Conservation (phyloP, 2,797 vertebrate species). For the Natrix natrix region DNA sequence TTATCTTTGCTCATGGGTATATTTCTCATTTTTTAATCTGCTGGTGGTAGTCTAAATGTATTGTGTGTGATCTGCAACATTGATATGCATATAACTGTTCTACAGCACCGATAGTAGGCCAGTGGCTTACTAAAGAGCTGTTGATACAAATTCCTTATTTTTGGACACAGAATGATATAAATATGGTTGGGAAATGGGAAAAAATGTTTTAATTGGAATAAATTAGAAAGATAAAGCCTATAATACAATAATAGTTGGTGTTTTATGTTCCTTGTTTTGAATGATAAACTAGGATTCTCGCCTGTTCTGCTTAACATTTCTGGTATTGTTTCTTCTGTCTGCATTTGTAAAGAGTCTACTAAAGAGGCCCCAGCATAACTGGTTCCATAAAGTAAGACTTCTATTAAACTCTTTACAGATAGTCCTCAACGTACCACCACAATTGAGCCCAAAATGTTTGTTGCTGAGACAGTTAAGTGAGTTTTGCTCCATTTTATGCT, state of each 20-base stretch:
- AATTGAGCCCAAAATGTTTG: background rate
- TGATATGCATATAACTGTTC: background rate
- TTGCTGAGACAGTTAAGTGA: background rate
- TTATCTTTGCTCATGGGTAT: background rate
- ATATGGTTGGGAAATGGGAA: constrained; percentile 32
- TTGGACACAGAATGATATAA: constrained; percentile 22
- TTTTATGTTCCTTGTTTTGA: background rate
- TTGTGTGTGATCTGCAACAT: constrained; percentile 13
- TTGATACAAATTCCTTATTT: constrained; percentile 21
- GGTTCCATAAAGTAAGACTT: background rate
- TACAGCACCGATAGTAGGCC: constrained; percentile 16
- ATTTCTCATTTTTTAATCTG: constrained; percentile 32
- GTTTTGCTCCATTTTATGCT: background rate
- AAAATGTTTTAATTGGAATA: constrained; percentile 52
- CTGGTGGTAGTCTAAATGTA: constrained; percentile 37
- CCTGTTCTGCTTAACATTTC: background rate
- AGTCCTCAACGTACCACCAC: background rate
- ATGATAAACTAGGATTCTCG: background rate
- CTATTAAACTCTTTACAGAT: background rate
- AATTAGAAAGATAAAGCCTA: constrained; percentile 38
- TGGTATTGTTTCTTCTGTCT: background rate
- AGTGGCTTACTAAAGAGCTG: constrained; percentile 23
- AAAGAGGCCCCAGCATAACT: background rate
- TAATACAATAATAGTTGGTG: rapidly evolving
- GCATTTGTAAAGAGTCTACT: background rate